phyloP scores from a whole-genome alignment of 2,113 vertebrate genomes.

The Chrysochloris asiatica region DNA sequence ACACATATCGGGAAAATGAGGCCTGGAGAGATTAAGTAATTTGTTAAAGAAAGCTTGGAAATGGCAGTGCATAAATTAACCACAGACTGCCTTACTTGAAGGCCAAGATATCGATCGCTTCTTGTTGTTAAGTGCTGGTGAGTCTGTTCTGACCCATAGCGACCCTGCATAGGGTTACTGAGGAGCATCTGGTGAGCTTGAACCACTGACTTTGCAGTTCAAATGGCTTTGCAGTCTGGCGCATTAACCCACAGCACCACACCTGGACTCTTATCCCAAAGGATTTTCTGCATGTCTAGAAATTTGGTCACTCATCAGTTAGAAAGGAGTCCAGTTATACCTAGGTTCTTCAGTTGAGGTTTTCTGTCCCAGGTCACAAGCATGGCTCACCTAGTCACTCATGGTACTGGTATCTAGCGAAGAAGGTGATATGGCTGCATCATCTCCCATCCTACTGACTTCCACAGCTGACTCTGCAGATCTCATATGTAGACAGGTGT shows the following conservation, averaged over 20 bases:
- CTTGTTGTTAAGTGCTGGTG: too few relatives aligned
- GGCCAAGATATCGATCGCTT: not conserved
- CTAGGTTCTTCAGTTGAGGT: not conserved
- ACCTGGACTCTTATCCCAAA: not conserved
- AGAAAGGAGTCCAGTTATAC: not conserved
- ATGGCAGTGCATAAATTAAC: not conserved
- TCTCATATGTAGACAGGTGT: not conserved
- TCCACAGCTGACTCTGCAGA: not conserved
- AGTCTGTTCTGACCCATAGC: too few relatives aligned
- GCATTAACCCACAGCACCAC: too few relatives aligned
- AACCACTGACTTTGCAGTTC: too few relatives aligned
- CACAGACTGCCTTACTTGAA: fast-evolving
- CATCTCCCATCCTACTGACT: not conserved
- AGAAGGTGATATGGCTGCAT: not conserved
- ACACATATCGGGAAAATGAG: not conserved
- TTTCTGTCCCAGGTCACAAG: not conserved
- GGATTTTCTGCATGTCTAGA: not conserved
- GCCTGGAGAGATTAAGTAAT: not conserved
- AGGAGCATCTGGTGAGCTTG: too few relatives aligned
- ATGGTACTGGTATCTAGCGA: not conserved
- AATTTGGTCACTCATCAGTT: not conserved
- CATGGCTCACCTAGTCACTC: not conserved
- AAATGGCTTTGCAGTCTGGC: too few relatives aligned
- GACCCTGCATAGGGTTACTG: too few relatives aligned
- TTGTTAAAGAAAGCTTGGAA: not conserved